Conservation (phyloP, 2,113 vertebrate genomes). For the Prolemur simus region DNA sequence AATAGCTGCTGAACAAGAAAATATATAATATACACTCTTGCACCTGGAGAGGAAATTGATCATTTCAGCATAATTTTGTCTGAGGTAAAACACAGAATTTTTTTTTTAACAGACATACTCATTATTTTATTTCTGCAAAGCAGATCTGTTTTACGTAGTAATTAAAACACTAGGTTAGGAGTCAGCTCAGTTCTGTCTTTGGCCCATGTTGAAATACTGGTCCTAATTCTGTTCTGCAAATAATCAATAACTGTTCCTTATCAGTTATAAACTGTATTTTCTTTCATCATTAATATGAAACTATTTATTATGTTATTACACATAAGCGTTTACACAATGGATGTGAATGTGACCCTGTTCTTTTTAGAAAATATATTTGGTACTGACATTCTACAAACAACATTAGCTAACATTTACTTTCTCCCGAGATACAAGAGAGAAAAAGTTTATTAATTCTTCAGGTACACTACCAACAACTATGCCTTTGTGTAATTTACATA, state of each 20-base stretch:
- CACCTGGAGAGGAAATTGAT: slow-evolving; percentile 33
- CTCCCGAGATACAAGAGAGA: background rate
- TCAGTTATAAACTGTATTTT: background rate
- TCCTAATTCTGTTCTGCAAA: background rate
- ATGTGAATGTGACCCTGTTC: background rate
- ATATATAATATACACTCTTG: background rate
- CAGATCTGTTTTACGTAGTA: background rate
- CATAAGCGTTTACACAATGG: background rate
- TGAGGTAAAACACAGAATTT: background rate
- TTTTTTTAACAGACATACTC: background rate
- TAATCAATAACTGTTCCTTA: background rate
- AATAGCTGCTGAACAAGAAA: slow-evolving; percentile 41
- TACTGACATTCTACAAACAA: background rate
- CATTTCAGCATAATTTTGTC: slow-evolving; percentile 11
- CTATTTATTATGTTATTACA: background rate
- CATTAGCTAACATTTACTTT: background rate
- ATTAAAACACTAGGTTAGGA: background rate
- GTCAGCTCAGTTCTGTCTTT: background rate
- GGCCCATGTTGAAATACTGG: background rate
- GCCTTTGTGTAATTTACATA: background rate
- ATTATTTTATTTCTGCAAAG: slow-evolving; percentile 42
- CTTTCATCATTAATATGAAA: background rate
- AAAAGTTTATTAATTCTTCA: background rate
- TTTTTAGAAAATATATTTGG: slow-evolving; percentile 12
- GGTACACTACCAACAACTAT: background rate